Conservation (phyloP, 53 echinoderm and acorn worm genomes). For the Antedon mediterranea region DNA sequence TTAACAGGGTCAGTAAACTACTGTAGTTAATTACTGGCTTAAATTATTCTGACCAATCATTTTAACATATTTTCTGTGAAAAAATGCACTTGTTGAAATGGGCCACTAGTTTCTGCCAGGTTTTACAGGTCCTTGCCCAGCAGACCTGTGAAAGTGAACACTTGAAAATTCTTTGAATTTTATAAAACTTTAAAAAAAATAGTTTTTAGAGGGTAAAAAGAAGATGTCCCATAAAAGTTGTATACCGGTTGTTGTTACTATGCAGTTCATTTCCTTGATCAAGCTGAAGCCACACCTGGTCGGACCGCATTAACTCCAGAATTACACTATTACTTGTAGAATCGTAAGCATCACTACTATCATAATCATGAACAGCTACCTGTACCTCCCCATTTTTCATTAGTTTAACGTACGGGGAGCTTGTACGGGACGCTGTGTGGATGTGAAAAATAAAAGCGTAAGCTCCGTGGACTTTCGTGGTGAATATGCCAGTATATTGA, state of each 20-base stretch:
- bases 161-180: too few relatives aligned
- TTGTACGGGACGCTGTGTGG: conserved; percentile 75
- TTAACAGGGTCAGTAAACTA: too few relatives aligned
- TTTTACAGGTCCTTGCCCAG: too few relatives aligned
- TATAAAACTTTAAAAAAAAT: too few relatives aligned
- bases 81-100: too few relatives aligned
- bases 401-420: conserved; percentile 83
- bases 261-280: conserved; percentile 75
- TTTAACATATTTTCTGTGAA: too few relatives aligned
- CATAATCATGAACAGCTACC: conserved; percentile 73
- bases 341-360: conserved; percentile 75
- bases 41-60: too few relatives aligned
- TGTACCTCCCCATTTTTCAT: conserved; percentile 73
- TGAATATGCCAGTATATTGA: conserved; percentile 46
- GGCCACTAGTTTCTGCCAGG: too few relatives aligned
- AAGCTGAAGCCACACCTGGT: conserved; percentile 64
- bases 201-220: conserved; percentile 26
- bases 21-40: too few relatives aligned
- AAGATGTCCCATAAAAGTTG: conserved; percentile 71
- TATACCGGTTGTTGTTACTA: conserved; percentile 77
- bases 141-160: too few relatives aligned
- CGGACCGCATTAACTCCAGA: conserved; percentile 28
- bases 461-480: conserved; percentile 38
- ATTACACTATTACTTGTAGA: conserved; percentile 75
- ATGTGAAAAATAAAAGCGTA: conserved; percentile 68